Evolutionary conservation across 2,797 vertebrate species (phyloP).

Genomic region (Channallabes apus): DNA sequence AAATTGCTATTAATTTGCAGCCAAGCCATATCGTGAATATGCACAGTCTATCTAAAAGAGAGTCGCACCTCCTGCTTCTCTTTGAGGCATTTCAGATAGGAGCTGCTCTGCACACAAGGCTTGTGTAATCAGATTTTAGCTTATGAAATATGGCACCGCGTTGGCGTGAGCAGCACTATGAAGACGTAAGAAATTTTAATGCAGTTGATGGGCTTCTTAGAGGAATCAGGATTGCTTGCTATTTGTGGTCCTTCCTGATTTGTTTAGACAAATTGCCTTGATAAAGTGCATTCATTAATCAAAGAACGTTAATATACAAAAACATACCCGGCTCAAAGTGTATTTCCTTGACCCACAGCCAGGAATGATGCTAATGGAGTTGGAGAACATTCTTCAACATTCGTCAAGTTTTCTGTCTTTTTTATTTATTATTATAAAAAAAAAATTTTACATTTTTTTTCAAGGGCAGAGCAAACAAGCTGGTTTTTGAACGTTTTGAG

Average conservation of each 20-base stretch:
- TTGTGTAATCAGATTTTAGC: neutral
- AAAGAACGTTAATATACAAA: neutral
- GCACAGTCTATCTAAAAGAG: neutral
- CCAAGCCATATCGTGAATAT: neutral
- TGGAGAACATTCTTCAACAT: neutral
- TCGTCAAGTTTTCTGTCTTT: neutral
- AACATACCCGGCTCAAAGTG: neutral
- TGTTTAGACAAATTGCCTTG: neutral
- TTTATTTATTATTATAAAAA: neutral
- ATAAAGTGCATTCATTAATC: neutral
- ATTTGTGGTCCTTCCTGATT: neutral
- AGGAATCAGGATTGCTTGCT: neutral
- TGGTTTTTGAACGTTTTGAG: neutral
- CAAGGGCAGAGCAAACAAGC: neutral
- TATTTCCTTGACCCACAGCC: neutral
- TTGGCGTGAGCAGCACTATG: neutral
- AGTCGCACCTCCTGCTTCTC: neutral
- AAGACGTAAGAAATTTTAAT: neutral
- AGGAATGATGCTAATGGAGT: neutral
- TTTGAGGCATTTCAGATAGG: neutral
- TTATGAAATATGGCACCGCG: neutral
- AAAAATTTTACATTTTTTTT: no score
- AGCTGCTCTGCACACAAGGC: neutral
- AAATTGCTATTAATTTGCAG: neutral
- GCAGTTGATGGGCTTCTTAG: neutral